Evolutionary conservation across 35 echinoderm and acorn worm genomes (phyloP).

Genomic region (Hemicentrotus pulcherrimus): DNA sequence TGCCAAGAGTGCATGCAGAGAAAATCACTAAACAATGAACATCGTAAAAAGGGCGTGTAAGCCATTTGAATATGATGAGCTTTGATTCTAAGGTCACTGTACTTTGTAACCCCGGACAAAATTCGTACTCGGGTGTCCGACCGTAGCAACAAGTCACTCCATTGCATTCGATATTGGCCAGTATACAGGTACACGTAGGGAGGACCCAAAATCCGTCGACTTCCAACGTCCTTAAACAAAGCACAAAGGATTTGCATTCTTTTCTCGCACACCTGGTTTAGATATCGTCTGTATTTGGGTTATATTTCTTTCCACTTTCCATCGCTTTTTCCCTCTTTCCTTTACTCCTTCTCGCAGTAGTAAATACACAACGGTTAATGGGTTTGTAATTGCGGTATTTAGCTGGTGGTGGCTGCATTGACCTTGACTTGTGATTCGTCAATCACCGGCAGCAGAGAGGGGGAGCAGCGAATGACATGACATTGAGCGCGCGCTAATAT

Average conservation of each 20-base stretch:
- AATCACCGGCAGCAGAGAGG: constrained; percentile 15
- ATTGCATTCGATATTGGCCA: neutral
- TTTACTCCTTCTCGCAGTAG: neutral
- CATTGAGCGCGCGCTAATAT: neutral
- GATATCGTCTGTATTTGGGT: constrained; percentile 18
- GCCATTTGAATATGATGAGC: neutral
- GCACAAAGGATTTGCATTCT: constrained; percentile 41
- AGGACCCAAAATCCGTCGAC: neutral
- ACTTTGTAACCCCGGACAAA: neutral
- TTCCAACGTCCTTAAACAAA: constrained; percentile 18
- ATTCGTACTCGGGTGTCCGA: neutral
- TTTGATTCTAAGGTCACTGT: neutral
- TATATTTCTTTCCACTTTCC: constrained; percentile 14
- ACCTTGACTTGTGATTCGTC: constrained; percentile 20
- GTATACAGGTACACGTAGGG: neutral
- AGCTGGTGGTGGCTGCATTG: constrained; percentile 16
- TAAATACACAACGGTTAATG: constrained; percentile 9
- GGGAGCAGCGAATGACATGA: neutral
- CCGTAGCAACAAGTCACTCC: neutral
- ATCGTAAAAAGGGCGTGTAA: neutral
- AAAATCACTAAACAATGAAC: neutral
- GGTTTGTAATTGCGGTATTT: constrained; percentile 28
- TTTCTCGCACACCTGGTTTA: constrained; percentile 31
- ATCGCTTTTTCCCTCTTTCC: neutral
- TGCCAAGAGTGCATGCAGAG: neutral